Conservation (phyloP, 2,797 vertebrate genomes). For the Labroides dimidiatus region DNA sequence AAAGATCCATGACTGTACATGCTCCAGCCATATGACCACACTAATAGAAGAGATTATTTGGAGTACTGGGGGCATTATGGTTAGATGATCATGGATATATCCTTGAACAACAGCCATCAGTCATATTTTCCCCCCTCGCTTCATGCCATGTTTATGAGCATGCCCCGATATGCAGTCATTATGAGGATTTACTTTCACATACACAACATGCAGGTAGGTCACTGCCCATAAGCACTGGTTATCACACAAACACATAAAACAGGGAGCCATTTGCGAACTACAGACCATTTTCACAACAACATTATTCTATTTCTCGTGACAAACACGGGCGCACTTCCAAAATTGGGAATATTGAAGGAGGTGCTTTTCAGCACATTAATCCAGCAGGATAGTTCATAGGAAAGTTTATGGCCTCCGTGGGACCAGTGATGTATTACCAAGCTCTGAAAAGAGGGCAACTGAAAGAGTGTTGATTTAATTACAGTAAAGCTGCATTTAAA, state of each 20-base stretch:
- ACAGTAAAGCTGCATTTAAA: constrained; percentile 62
- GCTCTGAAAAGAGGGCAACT: constrained; percentile 46
- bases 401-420: constrained; percentile 48
- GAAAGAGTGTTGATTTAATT: constrained; percentile 65
- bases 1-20: constrained; percentile 71
- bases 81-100: constrained; percentile 64
- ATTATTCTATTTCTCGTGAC: constrained; percentile 21
- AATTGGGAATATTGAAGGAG: constrained; percentile 35
- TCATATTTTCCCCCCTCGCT: constrained; percentile 52
- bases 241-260: constrained; percentile 38
- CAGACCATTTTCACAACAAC: constrained; percentile 23
- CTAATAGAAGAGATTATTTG: constrained; percentile 71
- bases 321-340: constrained; percentile 28
- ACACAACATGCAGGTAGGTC: constrained; percentile 57
- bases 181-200: constrained; percentile 63
- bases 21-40: constrained; percentile 57
- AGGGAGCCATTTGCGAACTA: constrained; percentile 27
- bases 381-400: constrained; percentile 38
- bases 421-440: constrained; percentile 51
- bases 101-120: constrained; percentile 77
- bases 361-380: constrained; percentile 45
- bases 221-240: constrained; percentile 31
- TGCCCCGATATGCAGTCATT: constrained; percentile 54
- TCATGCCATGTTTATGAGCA: constrained; percentile 72
- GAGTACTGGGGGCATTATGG: constrained; percentile 62